phyloP scores from a whole-genome alignment of 2,888 invertebrate species.

The Lepidonotus clava region DNA sequence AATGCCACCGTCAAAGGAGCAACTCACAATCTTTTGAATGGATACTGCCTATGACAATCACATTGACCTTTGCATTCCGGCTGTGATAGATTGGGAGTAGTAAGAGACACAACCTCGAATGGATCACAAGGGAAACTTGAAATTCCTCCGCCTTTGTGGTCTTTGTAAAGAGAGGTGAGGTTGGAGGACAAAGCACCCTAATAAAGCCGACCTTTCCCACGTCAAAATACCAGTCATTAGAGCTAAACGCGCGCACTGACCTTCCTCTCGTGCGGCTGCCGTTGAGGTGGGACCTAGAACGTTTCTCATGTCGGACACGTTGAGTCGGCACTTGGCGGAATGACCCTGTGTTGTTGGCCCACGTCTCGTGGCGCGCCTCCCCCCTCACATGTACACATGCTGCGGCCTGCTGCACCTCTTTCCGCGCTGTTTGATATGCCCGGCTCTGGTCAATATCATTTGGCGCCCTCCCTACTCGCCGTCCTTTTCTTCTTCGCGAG shows the following conservation, averaged over 20 bases:
- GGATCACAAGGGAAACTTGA: too few species aligned
- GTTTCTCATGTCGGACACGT: conserved; percentile 29
- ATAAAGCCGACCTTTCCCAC: conserved; percentile 32
- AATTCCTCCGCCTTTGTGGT: too few species aligned
- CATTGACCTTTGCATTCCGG: too few species aligned
- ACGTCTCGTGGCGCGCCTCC: not conserved
- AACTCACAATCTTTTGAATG: too few species aligned
- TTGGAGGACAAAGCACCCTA: conserved; percentile 35
- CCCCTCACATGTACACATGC: conserved; percentile 5
- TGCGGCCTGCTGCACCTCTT: not conserved
- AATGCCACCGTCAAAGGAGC: too few species aligned
- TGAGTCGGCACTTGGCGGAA: not conserved
- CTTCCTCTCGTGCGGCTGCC: not conserved
- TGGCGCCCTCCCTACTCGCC: not conserved
- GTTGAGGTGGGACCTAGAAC: not conserved
- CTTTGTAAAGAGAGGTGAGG: too few species aligned
- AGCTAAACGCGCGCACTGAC: conserved; percentile 24
- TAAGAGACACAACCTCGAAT: too few species aligned
- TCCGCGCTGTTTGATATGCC: conserved; percentile 21
- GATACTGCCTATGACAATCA: too few species aligned
- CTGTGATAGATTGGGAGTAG: too few species aligned
- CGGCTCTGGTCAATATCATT: conserved; percentile 21
- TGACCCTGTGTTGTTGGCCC: not conserved
- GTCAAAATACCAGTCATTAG: conserved; percentile 42
- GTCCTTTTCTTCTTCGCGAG: not conserved